Evolutionary conservation across 2,888 invertebrate genomes (phyloP).

Genomic region (Thera obeliscata): DNA sequence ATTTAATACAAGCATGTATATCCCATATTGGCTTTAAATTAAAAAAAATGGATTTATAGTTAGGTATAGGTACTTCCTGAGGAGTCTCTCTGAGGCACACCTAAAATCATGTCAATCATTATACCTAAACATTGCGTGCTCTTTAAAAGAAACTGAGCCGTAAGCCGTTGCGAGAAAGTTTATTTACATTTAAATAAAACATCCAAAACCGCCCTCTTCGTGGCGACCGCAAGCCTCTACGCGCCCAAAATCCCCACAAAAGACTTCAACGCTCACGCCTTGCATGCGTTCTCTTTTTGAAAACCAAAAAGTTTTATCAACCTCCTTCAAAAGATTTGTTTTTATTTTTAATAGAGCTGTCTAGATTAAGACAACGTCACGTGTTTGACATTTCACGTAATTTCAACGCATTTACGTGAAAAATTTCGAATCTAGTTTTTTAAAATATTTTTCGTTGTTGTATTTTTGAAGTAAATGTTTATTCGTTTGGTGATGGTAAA

Average conservation of each 20-base stretch:
- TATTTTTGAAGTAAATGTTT: constrained; percentile 83
- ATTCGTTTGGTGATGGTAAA: constrained; percentile 75
- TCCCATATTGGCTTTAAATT: background rate
- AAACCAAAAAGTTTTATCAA: constrained; percentile 7
- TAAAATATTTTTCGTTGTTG: constrained; percentile 77
- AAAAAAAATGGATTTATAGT: no score
- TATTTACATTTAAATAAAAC: background rate
- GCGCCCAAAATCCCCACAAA: constrained; percentile 26
- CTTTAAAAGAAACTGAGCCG: background rate
- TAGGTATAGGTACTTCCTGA: no score
- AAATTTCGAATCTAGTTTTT: constrained; percentile 79
- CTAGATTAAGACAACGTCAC: constrained; percentile 43
- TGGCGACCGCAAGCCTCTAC: constrained; percentile 8
- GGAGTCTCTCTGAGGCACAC: no score
- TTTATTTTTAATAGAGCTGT: constrained; percentile 38
- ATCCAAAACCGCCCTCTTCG: constrained; percentile 6
- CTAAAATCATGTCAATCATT: background rate
- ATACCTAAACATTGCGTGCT: constrained; percentile 1
- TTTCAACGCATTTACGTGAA: constrained; percentile 67
- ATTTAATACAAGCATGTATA: constrained; percentile 33
- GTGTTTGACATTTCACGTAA: constrained; percentile 57
- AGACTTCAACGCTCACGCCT: constrained; percentile 36
- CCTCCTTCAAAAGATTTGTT: constrained; percentile 30
- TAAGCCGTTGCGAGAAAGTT: background rate
- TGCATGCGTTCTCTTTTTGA: constrained; percentile 30